A percentile compares a stretch with the other conserved stretches of the same genome.
phyloP scores from a whole-genome alignment of 2,888 invertebrate species.

The Aproaerema taeniolella region DNA sequence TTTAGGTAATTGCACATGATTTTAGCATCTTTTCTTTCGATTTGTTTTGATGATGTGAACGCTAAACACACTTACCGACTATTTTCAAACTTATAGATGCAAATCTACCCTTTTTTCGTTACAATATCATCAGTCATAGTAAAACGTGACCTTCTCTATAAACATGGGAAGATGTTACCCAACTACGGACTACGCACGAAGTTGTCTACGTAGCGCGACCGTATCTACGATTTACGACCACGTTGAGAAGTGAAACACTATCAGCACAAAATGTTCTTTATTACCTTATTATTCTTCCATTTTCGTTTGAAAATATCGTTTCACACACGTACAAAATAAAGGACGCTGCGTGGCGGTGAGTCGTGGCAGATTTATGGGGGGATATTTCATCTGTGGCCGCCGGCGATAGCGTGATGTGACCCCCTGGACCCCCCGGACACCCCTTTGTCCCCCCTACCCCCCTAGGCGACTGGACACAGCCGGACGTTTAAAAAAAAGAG shows the following conservation, averaged over 20 bases:
- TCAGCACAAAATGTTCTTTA: slow-evolving; percentile 9
- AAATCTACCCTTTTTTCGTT: too few species aligned
- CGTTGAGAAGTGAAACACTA: slow-evolving; percentile 3
- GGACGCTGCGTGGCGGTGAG: slow-evolving; percentile 27
- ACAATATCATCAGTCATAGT: too few species aligned
- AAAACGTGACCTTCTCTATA: too few species aligned
- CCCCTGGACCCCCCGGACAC: slow-evolving; percentile 20
- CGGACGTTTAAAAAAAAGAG: background rate
- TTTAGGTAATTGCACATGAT: too few species aligned
- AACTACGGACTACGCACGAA: too few species aligned
- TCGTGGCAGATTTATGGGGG: slow-evolving; percentile 57
- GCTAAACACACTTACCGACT: too few species aligned
- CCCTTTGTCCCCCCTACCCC: slow-evolving; percentile 6
- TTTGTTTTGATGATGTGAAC: too few species aligned
- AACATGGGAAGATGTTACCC: too few species aligned
- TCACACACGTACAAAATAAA: slow-evolving; percentile 7
- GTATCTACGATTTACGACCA: slow-evolving; percentile 8
- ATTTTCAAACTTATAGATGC: too few species aligned
- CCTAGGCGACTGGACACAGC: background rate
- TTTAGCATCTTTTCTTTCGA: too few species aligned
- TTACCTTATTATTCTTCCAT: slow-evolving; percentile 7
- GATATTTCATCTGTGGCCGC: slow-evolving; percentile 58
- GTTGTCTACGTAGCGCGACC: slow-evolving; percentile 4
- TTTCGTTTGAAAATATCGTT: slow-evolving; percentile 11
- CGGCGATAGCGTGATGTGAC: slow-evolving; percentile 36